Percentiles rank a stretch among this genome's conserved stretches.
Conservation (phyloP, 2,888 invertebrate species). For the Diarsia dahlii region DNA sequence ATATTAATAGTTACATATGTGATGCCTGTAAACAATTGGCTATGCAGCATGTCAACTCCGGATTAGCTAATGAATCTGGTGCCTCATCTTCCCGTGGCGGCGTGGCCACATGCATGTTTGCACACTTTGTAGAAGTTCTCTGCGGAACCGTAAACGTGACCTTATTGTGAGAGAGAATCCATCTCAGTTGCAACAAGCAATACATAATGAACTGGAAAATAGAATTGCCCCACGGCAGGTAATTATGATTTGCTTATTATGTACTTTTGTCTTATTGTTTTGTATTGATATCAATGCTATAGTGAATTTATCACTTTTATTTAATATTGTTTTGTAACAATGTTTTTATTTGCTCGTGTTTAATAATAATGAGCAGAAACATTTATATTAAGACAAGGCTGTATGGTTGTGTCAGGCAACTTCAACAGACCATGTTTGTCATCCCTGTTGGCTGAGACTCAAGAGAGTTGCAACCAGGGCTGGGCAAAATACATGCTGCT, state of each 20-base stretch:
- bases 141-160: conserved; percentile 1
- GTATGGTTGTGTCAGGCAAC: neutral
- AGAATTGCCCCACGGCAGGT: conserved; percentile 5
- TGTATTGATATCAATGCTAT: neutral
- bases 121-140: conserved; percentile 6
- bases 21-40: conserved; percentile 14
- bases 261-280: neutral
- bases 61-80: conserved; percentile 7
- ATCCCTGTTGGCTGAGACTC: neutral
- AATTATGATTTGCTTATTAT: neutral
- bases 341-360: neutral
- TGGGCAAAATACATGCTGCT: too few relatives aligned
- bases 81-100: neutral
- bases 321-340: neutral
- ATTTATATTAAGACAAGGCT: neutral
- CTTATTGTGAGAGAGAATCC: too few relatives aligned
- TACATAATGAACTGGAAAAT: conserved; percentile 1
- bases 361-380: neutral
- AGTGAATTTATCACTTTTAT: neutral
- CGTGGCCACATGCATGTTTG: conserved; percentile 11
- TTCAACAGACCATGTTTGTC: conserved; percentile 8
- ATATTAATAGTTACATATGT: too few relatives aligned
- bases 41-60: conserved; percentile 5
- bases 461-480: conserved; percentile 11
- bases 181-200: conserved; percentile 14